Conservation (phyloP, 1,140 invertebrate genomes). For the Platorchestia sp. region DNA sequence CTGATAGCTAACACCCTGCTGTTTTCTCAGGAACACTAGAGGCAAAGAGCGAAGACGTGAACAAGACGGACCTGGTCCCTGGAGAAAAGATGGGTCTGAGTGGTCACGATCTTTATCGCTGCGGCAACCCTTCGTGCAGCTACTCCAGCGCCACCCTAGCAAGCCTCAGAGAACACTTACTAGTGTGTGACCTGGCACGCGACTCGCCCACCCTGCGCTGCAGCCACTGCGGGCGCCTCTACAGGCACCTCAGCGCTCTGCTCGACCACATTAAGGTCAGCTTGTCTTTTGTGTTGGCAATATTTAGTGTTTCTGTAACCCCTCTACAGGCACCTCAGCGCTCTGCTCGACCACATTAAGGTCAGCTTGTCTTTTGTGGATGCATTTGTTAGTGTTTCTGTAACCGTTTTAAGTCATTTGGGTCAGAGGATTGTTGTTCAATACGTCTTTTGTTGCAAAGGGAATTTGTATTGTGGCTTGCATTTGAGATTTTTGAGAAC, state of each 20-base stretch:
- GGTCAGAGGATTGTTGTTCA: too few relatives aligned
- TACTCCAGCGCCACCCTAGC: slow-evolving; percentile 68
- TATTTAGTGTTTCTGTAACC: slow-evolving; percentile 71
- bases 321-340: slow-evolving; percentile 65
- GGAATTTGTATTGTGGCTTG: neutral
- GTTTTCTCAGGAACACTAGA: slow-evolving; percentile 56
- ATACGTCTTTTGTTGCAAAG: neutral
- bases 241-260: slow-evolving; percentile 64
- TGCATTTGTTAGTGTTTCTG: neutral
- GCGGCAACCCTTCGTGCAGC: slow-evolving; percentile 72
- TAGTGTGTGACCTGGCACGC: slow-evolving; percentile 70
- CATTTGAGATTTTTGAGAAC: neutral
- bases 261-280: slow-evolving; percentile 62
- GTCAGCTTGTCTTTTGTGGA: slow-evolving; percentile 72
- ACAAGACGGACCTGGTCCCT: slow-evolving; percentile 44
- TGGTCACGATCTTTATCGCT: slow-evolving; percentile 72
- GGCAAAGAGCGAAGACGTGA: neutral
- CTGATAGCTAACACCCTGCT: too few relatives aligned
- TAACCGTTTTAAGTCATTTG: too few relatives aligned
- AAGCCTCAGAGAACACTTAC: slow-evolving; percentile 73
- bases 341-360: slow-evolving; percentile 64
- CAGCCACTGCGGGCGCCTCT: slow-evolving; percentile 73
- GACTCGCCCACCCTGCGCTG: slow-evolving; percentile 71
- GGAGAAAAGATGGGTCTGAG: slow-evolving; percentile 63
- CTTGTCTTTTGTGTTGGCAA: slow-evolving; percentile 37